Evolutionary conservation across 2,888 invertebrate genomes (phyloP), one percentile per base, ranked within the genome.

Genomic region (Drosophila leonis): DNA sequence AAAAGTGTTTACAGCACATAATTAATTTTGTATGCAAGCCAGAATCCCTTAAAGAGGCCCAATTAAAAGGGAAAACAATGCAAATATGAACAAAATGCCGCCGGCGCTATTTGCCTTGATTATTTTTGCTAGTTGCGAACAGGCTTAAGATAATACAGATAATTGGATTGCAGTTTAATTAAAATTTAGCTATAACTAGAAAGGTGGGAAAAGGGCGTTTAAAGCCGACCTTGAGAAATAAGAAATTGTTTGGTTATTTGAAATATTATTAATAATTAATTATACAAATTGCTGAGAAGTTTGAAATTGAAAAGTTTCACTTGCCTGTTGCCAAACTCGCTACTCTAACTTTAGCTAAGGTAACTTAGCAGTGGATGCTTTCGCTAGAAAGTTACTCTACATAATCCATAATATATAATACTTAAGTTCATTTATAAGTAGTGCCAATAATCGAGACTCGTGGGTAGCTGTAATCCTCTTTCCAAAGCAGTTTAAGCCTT

Each of bases 31-130:
- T 24, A 52, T 65, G 69, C 65, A 65, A 74, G 33, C 39, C 27
- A 15, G 62, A 80, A 61, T 51, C 62, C 64, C 71, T 75, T 73
- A 59, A 82, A 79, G 74, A 62, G 63, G 60, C 37, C 67, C 86
- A 83, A 83, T 83, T 83, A 88, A 83, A 83, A 72, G 52, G 52
- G 39, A 55, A 56, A 65, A 72, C 59, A 78, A 68, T 79, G 66
- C 63, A 63, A 73, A 73, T 66, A 24, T 54, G 61, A 57, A 13
- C 44, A 15, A 49, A 61, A 9, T 29, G 57, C 72, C 72, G 42
- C 51, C n/a, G 33, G 77, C 70, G 3, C 49, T 74, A 18, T 51
- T 61, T 31, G 41, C n/a, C 59, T 54, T 76, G 59, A 76, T 72
- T 72, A 78, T 51, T 41, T 64, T 56, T 51, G 29, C 56, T 24